Evolutionary conservation across 2,113 vertebrate species (phyloP).

Genomic region (Aldabrachelys gigantea): DNA sequence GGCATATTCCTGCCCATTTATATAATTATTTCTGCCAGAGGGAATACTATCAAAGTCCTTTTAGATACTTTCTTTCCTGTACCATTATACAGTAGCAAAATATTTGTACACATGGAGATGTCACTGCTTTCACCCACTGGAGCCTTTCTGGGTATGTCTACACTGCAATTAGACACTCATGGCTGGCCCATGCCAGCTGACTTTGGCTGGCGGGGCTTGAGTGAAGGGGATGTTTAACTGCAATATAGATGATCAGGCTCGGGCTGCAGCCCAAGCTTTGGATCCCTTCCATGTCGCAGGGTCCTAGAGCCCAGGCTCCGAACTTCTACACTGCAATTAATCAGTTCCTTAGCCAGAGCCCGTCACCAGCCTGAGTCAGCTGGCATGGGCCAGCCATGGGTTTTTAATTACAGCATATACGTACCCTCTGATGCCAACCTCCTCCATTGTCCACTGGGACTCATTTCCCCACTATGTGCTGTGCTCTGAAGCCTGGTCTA

Average conservation of each 20-base stretch:
- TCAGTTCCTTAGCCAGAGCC: background rate
- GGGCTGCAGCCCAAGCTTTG: background rate
- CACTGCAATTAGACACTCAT: background rate
- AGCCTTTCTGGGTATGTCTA: background rate
- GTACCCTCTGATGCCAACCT: background rate
- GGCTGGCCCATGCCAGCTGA: background rate
- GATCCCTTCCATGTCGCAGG: no score
- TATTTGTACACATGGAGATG: background rate
- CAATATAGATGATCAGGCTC: background rate
- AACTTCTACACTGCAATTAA: background rate
- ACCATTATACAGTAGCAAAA: background rate
- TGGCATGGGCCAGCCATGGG: background rate
- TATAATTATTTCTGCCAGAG: no score
- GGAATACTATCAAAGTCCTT: background rate
- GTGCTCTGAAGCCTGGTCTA: background rate
- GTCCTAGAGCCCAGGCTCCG: background rate
- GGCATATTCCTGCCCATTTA: background rate
- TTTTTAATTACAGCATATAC: background rate
- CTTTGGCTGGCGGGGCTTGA: background rate
- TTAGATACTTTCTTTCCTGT: background rate
- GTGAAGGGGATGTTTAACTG: background rate
- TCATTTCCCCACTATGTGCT: background rate
- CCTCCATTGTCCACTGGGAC: background rate
- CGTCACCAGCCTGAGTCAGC: background rate
- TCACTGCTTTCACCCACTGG: background rate